Base-by-base conservation (phyloP, 2,888 invertebrate genomes). In the Lasioglossum calceatum region DNA sequence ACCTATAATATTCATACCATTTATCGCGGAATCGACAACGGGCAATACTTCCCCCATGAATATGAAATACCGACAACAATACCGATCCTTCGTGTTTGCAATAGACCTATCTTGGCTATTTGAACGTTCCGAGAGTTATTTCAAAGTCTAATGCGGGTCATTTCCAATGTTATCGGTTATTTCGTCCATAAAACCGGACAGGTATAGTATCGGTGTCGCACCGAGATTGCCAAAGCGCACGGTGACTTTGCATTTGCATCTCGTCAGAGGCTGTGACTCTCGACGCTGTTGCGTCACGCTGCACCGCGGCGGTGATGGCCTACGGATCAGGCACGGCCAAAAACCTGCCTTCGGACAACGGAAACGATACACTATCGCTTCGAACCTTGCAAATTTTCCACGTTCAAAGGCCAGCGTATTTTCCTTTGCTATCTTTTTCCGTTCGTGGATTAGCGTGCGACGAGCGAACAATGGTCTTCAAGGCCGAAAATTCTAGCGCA, bases 401-500 rank as follows among this genome's bases (percentile, higher is more conserved):
- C 23, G 8, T 54, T 8, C 7, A n/a, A n/a, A 58, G 58, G 12
- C n/a, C n/a, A 58, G n/a, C n/a, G n/a, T 32, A 32, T 19, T 64
- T 64, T 32, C 7, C 32, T 32, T 64, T 3, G 4, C 32, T 32
- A 42, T 71, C 42, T 71, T n/a, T 71, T 23, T 7, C 12, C 14
- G 12, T 44, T 23, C 14, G 10, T 47, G 23, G 42, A 74, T 0
- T 47, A n/a, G 7, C 54, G 54, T 19, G 42, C 42, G 7, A 58
- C 70, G 36, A 73, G n/a, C 73, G 27, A 77, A 80, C 79, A 76
- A 80, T n/a, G n/a, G 27, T 50, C 14, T 12, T 12, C 76, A 74
- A 85, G 85, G 79, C 36, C 58, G 39, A 70, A 79, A 84, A 88
- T 90, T 91, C 89, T 90, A 85, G 79, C 87, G 89, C 87, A 85